Conservation (phyloP, 2,113 vertebrate genomes). For the Clinocottus analis region DNA sequence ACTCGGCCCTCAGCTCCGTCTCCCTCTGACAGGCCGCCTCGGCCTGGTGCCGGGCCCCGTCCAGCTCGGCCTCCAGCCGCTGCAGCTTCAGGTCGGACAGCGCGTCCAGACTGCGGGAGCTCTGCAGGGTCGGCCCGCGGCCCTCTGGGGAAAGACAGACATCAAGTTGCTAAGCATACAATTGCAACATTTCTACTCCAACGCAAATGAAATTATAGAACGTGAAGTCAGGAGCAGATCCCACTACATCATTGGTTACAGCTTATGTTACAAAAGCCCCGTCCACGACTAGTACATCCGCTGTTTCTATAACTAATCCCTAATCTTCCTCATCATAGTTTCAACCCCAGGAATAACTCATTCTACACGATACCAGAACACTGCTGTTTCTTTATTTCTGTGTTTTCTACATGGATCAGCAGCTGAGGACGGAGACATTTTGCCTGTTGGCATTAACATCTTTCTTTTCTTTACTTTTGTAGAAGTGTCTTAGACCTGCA, state of each 20-base stretch:
- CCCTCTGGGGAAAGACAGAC: slow-evolving; percentile 65
- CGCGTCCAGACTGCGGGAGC: slow-evolving; percentile 81
- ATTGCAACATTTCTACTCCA: background rate
- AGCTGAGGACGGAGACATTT: too few relatives aligned
- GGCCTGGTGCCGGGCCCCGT: slow-evolving; percentile 84
- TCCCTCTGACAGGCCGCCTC: slow-evolving; percentile 88
- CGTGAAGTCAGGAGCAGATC: background rate
- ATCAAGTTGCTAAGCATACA: background rate
- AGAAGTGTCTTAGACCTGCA: background rate
- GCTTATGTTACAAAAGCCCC: too few relatives aligned
- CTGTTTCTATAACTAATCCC: too few relatives aligned
- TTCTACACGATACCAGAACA: too few relatives aligned
- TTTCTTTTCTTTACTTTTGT: too few relatives aligned
- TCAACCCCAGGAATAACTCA: too few relatives aligned
- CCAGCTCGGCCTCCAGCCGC: slow-evolving; percentile 87
- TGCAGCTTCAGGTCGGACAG: slow-evolving; percentile 81
- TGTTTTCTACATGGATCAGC: too few relatives aligned
- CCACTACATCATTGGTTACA: too few relatives aligned
- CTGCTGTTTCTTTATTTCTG: too few relatives aligned
- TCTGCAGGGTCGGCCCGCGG: slow-evolving; percentile 80
- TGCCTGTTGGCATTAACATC: too few relatives aligned
- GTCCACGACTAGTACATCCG: too few relatives aligned
- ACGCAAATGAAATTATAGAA: background rate
- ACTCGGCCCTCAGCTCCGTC: slow-evolving; percentile 87
- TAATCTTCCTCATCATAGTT: background rate